Evolutionary conservation across 2,113 vertebrate species (phyloP).

Genomic region (Elanus axillaris): DNA sequence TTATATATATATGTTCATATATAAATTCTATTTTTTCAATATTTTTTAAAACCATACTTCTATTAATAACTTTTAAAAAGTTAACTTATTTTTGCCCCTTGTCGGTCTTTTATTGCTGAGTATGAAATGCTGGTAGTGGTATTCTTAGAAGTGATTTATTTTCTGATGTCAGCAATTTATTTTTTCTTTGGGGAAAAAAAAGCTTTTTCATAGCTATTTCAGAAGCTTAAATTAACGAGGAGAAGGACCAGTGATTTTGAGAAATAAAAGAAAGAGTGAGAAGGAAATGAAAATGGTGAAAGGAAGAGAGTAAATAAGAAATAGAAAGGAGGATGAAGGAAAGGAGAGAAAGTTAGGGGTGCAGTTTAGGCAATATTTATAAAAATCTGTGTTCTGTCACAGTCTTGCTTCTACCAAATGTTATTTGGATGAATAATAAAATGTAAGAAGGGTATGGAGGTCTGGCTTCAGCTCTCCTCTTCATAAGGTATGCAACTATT

Average conservation of each 20-base stretch:
- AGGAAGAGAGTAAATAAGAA: background rate
- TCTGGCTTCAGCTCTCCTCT: background rate
- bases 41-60: background rate
- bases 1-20: background rate
- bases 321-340: background rate
- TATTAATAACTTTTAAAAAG: background rate
- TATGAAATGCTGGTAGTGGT: background rate
- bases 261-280: background rate
- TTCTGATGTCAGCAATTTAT: background rate
- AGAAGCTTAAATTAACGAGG: background rate
- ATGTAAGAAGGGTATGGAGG: background rate
- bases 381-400: background rate
- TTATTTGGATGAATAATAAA: background rate
- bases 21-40: background rate
- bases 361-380: background rate
- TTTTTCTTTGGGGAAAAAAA: background rate
- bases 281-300: background rate
- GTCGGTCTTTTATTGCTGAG: background rate
- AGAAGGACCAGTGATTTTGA: background rate
- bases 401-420: background rate
- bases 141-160: slow-evolving; percentile 5
- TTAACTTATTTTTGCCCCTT: background rate
- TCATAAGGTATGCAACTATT: background rate
- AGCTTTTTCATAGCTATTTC: background rate
- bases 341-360: background rate